A percentile compares a stretch with the other conserved stretches of the same genome.
phyloP scores from a whole-genome alignment of 53 echinoderm and acorn worm species.

The Paracentrotus lividus region DNA sequence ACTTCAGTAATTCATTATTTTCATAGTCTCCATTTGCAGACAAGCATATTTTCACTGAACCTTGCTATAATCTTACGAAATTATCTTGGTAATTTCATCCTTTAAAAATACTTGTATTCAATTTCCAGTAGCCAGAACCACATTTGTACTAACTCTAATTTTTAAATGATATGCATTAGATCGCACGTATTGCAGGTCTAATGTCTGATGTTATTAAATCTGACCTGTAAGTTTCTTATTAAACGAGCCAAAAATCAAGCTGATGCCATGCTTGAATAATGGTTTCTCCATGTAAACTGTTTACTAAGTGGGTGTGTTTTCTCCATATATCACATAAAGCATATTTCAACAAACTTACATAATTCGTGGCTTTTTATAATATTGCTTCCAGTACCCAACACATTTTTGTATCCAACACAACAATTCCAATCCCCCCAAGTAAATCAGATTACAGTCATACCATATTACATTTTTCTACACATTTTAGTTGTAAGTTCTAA shows the following conservation, averaged over 20 bases:
- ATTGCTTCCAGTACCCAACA: background rate
- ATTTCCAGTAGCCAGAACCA: slow-evolving; percentile 27
- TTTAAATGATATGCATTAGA: background rate
- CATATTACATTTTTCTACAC: no score
- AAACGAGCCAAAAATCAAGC: slow-evolving; percentile 18
- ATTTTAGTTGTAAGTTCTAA: no score
- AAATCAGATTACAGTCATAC: no score
- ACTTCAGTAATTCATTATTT: background rate
- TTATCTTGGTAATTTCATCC: background rate
- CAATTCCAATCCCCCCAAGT: background rate
- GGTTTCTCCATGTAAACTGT: slow-evolving; percentile 27
- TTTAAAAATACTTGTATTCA: slow-evolving; percentile 2
- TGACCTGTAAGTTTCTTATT: background rate
- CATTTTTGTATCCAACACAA: background rate
- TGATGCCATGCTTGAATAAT: background rate
- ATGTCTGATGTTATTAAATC: background rate
- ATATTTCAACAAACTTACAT: background rate
- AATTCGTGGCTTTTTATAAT: slow-evolving; percentile 21
- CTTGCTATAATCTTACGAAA: background rate
- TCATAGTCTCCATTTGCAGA: background rate
- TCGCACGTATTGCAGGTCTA: slow-evolving; percentile 20
- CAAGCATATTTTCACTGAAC: background rate
- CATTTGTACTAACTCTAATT: background rate
- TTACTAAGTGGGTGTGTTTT: background rate
- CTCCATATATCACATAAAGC: slow-evolving; percentile 15